These are phyloP conservation scores for Mirza zaza DNA, from an alignment of 2,113 vertebrate species.

Conservation along the genomic window DNA sequence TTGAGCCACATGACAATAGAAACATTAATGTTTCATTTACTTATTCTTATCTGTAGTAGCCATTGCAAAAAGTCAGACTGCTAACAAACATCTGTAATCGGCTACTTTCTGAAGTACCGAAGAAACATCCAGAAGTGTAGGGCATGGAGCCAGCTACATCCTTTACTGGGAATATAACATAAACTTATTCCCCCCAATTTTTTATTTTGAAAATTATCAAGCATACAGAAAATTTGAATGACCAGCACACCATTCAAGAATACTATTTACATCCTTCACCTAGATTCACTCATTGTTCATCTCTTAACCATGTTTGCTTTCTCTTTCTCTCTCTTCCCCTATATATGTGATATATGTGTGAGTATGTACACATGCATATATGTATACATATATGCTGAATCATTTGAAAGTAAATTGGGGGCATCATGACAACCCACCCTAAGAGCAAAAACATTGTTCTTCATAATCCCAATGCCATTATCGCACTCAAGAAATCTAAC, in stretches of 20 bases:
- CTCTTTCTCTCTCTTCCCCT: not conserved
- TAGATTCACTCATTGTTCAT: not conserved
- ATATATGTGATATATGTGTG: too few species aligned
- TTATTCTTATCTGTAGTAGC: not conserved
- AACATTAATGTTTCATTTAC: not conserved
- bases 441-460: not conserved
- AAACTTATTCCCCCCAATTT: not conserved
- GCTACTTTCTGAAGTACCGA: not conserved
- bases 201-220: constrained; percentile 5
- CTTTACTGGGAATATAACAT: not conserved
- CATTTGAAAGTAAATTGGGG: not conserved
- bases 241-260: not conserved
- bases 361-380: not conserved
- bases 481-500: not conserved
- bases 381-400: not conserved
- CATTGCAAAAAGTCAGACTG: not conserved
- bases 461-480: not conserved
- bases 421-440: not conserved
- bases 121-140: not conserved
- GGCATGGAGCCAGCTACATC: accelerated
- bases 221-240: not conserved
- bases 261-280: not conserved
- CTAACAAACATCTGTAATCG: not conserved
- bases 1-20: not conserved
- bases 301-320: not conserved